phyloP scores from a whole-genome alignment of 2,113 vertebrate genomes.

The human (Homo sapiens) region GRCh38 chr15:63384501-63385000 shows the following conservation, averaged over 20 bases:
- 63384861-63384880: not conserved
- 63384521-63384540: not conserved
- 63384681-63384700: not conserved
- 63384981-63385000: not conserved
- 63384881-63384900: not conserved
- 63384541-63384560: not conserved
- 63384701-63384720: not conserved
- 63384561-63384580: not conserved
- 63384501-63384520: not conserved
- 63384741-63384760: not conserved
- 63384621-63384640: no score
- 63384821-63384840: not conserved
- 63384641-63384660: not conserved
- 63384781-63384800: not conserved
- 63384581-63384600: not conserved
- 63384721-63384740: not conserved
- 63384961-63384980: not conserved
- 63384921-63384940: not conserved
- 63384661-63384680: not conserved
- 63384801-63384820: not conserved
- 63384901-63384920: not conserved
- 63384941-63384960: not conserved
- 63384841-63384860: not conserved
- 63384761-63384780: not conserved
- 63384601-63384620: not conserved